phyloP scores from a whole-genome alignment of 2,797 vertebrate genomes.

The Anguilla marmorata region DNA sequence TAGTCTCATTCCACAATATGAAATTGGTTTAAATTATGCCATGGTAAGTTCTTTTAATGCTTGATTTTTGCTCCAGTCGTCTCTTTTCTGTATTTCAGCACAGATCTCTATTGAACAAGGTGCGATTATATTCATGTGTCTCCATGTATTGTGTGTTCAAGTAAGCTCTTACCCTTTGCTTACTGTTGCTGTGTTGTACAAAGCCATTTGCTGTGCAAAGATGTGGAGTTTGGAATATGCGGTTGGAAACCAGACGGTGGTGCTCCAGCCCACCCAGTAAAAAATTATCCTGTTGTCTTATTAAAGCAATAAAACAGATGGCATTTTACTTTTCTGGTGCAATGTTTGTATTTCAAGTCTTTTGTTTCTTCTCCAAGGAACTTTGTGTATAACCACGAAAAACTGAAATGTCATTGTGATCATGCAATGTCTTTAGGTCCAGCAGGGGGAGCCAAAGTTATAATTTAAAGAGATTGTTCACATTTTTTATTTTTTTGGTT shows the following conservation, averaged over 20 bases:
- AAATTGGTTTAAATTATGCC: constrained; percentile 8
- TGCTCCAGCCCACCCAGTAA: constrained; percentile 47
- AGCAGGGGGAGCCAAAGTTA: neutral
- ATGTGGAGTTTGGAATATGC: constrained; percentile 16
- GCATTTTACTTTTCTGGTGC: constrained; percentile 60
- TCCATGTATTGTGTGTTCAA: constrained; percentile 13
- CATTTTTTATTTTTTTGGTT: no score
- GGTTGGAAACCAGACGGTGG: constrained; percentile 50
- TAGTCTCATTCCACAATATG: neutral
- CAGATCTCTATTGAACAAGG: constrained; percentile 11
- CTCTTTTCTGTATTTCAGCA: constrained; percentile 11
- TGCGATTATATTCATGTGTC: constrained; percentile 11
- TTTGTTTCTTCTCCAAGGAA: neutral
- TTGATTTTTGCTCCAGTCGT: neutral
- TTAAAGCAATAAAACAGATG: constrained; percentile 75
- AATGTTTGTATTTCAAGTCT: neutral
- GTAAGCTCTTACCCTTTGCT: neutral
- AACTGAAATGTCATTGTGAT: neutral
- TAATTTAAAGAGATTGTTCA: neutral
- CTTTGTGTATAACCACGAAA: neutral
- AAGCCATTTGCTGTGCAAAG: neutral
- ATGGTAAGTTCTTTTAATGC: neutral
- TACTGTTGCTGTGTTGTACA: constrained; percentile 2
- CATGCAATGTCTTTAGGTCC: neutral
- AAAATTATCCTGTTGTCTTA: constrained; percentile 51